phyloP scores from a whole-genome alignment of 2,888 invertebrate species.

The Oscheius sp. region DNA sequence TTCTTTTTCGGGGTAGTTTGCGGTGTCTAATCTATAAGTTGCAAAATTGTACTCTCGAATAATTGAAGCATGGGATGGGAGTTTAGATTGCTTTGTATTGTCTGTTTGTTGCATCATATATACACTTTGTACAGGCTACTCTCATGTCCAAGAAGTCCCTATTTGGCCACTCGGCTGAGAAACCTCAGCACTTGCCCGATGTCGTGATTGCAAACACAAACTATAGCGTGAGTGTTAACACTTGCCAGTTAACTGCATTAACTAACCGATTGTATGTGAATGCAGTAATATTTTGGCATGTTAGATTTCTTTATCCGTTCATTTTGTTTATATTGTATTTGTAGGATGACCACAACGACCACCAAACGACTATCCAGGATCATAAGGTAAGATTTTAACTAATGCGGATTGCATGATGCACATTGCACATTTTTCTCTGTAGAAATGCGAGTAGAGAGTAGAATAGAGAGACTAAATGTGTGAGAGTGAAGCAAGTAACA shows the following conservation, averaged over 20 bases:
- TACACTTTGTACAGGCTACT: conserved; percentile 24
- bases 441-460: no score
- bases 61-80: conserved; percentile 5
- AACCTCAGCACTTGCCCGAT: conserved; percentile 22
- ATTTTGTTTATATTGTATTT: neutral
- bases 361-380: neutral
- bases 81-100: neutral
- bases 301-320: no score
- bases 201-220: conserved; percentile 23
- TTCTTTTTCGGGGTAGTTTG: neutral
- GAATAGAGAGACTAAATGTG: no score
- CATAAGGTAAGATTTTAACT: neutral
- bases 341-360: neutral
- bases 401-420: neutral
- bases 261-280: neutral
- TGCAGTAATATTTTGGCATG: neutral
- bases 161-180: conserved; percentile 25
- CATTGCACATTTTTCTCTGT: no score
- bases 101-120: no score
- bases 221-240: conserved; percentile 29
- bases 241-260: neutral
- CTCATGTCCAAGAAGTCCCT: conserved; percentile 27
- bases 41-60: neutral
- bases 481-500: no score
- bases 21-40: neutral